Evolutionary conservation across 2,888 invertebrate genomes (phyloP), one percentile per base, ranked within the genome.

Genomic region (Kryphioiulus occultus): DNA sequence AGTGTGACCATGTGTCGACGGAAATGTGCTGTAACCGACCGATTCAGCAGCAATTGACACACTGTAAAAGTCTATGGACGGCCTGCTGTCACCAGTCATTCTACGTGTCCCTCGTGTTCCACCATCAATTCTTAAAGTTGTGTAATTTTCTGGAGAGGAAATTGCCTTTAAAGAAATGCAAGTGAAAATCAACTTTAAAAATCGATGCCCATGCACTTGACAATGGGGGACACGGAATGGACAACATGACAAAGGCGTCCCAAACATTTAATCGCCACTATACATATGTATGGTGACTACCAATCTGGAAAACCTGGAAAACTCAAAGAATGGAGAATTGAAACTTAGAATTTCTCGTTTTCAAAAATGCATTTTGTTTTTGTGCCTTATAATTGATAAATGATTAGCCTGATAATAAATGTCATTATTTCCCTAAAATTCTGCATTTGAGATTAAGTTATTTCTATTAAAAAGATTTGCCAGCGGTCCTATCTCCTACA

Each of bases 91-190:
- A 68, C 26, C 26, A 3, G 26, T 68, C 10, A 7, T 68, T 68
- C 26, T 68, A 26, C 68, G 26, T 12, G 68, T 68, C 68, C 19
- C 59, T n/a, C 22, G 59, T 59, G 59, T 39, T 39, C 59, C 68
- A n/a, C 68, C 68, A 68, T 68, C 68, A 68, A 68, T 68, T 68
- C 68, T 68, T 68, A 68, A 68, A 68, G 68, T 68, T 68, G 68
- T n/a, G 26, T 68, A 68, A 68, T 68, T 68, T 68, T 68, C 68
- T 68, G 7, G 7, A 26, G 68, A 68, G 26, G 68, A 68, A 68
- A 68, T 22, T 22, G 68, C 68, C 68, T 68, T 68, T 26, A 68
- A 68, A 68, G 68, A 68, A 68, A 68, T 1, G 22, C 68, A 68
- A 53, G 53, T 19, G 53, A 5, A 53, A 68, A 68, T 26, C 68